Evolutionary conservation across 2,888 invertebrate species (phyloP).

Genomic region (Trissolcus japonicus): DNA sequence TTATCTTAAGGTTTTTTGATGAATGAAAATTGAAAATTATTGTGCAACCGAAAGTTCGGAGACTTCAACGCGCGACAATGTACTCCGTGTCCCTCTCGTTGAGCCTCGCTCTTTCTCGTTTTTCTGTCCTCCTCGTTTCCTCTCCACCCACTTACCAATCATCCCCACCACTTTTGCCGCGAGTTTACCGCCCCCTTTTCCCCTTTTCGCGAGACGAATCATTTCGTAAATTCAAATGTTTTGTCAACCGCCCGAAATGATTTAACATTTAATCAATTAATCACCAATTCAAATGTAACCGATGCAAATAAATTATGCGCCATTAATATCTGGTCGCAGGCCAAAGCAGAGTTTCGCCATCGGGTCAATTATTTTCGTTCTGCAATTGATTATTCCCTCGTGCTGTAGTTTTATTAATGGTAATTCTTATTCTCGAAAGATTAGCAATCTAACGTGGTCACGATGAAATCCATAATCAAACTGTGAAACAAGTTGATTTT

Average conservation of each 20-base stretch:
- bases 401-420: background rate
- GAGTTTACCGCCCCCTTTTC: constrained; percentile 60
- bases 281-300: constrained; percentile 53
- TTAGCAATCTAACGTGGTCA: background rate
- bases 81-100: constrained; percentile 60
- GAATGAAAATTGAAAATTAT: constrained; percentile 27
- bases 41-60: constrained; percentile 62
- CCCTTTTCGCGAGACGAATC: constrained; percentile 48
- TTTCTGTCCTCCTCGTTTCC: constrained; percentile 57
- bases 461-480: constrained; percentile 18
- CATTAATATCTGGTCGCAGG: constrained; percentile 24
- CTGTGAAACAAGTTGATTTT: constrained; percentile 33
- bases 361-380: constrained; percentile 28
- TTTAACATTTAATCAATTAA: constrained; percentile 56
- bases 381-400: constrained; percentile 8
- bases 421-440: constrained; percentile 1
- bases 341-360: constrained; percentile 14
- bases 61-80: constrained; percentile 74
- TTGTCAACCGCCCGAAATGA: constrained; percentile 47
- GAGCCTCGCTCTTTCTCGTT: constrained; percentile 57
- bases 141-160: constrained; percentile 62
- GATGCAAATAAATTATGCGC: constrained; percentile 43
- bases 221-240: constrained; percentile 55
- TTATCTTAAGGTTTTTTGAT: background rate
- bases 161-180: constrained; percentile 41